Evolutionary conservation across 35 echinoderm and acorn worm genomes (phyloP).

Genomic region (Heliocidaris erythrogramma): DNA sequence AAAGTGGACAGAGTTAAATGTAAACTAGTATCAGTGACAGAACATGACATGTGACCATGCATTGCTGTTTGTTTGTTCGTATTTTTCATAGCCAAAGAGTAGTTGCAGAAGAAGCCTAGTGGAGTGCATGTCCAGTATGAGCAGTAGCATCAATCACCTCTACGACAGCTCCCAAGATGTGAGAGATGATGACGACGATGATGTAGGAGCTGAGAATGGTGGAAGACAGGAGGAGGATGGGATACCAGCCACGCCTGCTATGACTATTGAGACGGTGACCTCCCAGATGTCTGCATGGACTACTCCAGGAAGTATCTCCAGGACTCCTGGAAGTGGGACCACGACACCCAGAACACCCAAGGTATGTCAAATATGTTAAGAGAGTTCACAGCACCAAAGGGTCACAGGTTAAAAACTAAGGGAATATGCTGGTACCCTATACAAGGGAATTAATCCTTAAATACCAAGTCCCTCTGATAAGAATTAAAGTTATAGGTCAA

Average conservation of each 20-base stretch:
- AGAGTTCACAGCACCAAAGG: no score
- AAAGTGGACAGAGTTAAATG: no score
- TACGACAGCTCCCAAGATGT: not conserved
- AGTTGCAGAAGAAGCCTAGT: slow-evolving; percentile 14
- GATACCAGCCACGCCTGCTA: not conserved
- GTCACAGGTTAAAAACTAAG: no score
- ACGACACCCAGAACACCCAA: not conserved
- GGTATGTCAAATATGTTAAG: no score
- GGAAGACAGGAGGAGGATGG: not conserved
- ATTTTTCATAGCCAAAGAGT: not conserved
- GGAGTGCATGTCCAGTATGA: not conserved
- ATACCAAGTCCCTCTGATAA: no score
- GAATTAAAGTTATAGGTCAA: no score
- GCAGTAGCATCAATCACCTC: not conserved
- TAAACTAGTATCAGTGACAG: no score
- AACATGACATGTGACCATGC: no score
- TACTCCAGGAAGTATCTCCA: not conserved
- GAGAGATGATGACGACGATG: not conserved
- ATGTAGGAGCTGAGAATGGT: not conserved
- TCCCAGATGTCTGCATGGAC: not conserved
- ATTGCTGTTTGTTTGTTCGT: no score
- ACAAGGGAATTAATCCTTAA: no score
- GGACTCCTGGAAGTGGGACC: not conserved
- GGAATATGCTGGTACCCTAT: no score
- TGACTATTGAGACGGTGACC: not conserved